phyloP scores from a whole-genome alignment of 2,888 invertebrate genomes.

The Mesoligia furuncula region DNA sequence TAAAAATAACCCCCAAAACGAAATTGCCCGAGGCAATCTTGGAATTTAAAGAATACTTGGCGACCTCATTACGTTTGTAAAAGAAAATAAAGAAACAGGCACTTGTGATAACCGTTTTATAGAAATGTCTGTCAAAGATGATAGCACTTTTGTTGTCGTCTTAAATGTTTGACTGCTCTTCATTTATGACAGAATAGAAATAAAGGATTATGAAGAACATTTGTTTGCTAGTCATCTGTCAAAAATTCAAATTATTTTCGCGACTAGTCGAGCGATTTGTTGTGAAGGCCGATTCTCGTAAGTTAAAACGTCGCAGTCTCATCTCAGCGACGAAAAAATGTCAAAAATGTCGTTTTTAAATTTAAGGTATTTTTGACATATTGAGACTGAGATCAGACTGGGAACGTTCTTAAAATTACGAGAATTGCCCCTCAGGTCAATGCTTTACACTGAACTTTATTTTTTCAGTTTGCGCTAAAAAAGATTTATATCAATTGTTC shows the following conservation, averaged over 20 bases:
- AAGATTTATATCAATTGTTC: not conserved
- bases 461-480: constrained; percentile 3
- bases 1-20: constrained; percentile 32
- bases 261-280: constrained; percentile 19
- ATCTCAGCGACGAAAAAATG: no score
- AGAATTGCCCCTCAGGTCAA: constrained; percentile 19
- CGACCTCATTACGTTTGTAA: constrained; percentile 40
- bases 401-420: no score
- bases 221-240: constrained; percentile 51
- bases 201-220: constrained; percentile 30
- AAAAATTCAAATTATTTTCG: constrained; percentile 46
- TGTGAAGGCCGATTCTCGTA: not conserved
- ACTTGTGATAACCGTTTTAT: constrained; percentile 32
- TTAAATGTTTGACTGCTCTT: constrained; percentile 26
- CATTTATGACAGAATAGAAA: constrained; percentile 27
- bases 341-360: no score
- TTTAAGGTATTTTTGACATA: no score
- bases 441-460: constrained; percentile 25
- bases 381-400: no score
- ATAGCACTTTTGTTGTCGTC: constrained; percentile 44
- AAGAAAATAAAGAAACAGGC: constrained; percentile 33
- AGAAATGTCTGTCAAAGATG: constrained; percentile 51
- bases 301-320: no score
- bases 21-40: constrained; percentile 36
- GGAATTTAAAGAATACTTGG: constrained; percentile 40